Evolutionary conservation across 2,113 vertebrate species (phyloP), one percentile per base, ranked within the genome.

Genomic region (Nibea albiflora): DNA sequence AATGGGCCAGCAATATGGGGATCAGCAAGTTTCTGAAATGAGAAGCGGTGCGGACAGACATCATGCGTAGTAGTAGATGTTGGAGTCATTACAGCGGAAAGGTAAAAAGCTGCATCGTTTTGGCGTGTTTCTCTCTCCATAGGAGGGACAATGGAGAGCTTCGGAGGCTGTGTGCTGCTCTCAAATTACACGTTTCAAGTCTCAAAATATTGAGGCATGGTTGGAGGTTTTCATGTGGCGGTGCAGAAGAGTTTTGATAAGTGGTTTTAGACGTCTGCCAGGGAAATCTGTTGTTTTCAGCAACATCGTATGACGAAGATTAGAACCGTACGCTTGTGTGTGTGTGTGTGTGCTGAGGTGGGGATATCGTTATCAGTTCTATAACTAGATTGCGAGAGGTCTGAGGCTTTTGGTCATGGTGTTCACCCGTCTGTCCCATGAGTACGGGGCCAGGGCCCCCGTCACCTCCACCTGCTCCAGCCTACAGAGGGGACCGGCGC

Each of bases 401-500:
- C 82, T 8, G 35, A 53, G 82, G 89, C 84, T 86, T 39, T 88
- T 87, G 86, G 88, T 93, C 91, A 88, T 93, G 88, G 89, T 54
- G 91, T 90, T 94, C 84, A 86, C 78, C 91, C 92, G 56, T 94
- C 93, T 95, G 93, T 92, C 92, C 81, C 62, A 57, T 14, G 81
- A 87, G 88, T 49, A 16, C 68, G 83, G 83, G 35, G 93, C 93
- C 93, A 94, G 88, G 69, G 81, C 90, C 88, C 93, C 91, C 64
- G 85, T 90, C 90, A 92, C 89, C 89, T 92, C 90, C 92, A 94
- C 92, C 93, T 92, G 94, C 84, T 92, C 73, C 84, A 70, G 35
- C 81, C 91, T 92, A 81, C 86, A 91, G 82, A 92, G 89, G 90
- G 83, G 86, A 89, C 47, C 68, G 3, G 24, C 22, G 49, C 81